A percentile compares a stretch with the other conserved stretches of the same genome.
Conservation (phyloP, 2,797 vertebrate species). For the Triplophysa bombifrons region DNA sequence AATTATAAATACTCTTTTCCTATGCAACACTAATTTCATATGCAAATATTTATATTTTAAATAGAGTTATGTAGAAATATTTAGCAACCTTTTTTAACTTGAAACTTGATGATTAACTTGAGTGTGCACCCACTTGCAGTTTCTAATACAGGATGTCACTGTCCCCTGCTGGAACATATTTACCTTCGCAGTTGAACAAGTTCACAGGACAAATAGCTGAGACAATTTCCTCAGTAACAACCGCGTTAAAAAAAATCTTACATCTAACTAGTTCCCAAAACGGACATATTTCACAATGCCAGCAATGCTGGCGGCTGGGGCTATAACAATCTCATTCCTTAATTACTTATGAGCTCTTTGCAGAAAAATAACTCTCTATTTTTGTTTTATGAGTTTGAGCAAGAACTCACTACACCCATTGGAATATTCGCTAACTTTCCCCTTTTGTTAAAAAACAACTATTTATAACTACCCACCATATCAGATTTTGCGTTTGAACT, state of each 20-base stretch:
- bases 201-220: neutral
- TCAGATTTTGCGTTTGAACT: conserved; percentile 50
- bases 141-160: neutral
- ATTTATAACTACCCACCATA: conserved; percentile 57
- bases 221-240: conserved; percentile 24
- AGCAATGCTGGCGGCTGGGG: neutral
- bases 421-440: conserved; percentile 58
- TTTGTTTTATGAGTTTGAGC: neutral
- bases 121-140: neutral
- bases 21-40: neutral
- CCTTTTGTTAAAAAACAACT: conserved; percentile 60
- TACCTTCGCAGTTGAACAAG: neutral
- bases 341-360: neutral
- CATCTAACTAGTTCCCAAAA: neutral
- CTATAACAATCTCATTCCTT: neutral
- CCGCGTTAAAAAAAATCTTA: neutral
- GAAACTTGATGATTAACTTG: neutral
- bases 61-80: too few species aligned
- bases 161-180: conserved; percentile 36
- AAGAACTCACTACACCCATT: conserved; percentile 10
- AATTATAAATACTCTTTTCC: neutral
- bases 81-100: neutral
- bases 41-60: neutral
- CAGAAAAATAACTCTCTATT: neutral
- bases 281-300: neutral